Evolutionary conservation across 2,888 invertebrate genomes (phyloP).

Genomic region (Lasiommata megera): DNA sequence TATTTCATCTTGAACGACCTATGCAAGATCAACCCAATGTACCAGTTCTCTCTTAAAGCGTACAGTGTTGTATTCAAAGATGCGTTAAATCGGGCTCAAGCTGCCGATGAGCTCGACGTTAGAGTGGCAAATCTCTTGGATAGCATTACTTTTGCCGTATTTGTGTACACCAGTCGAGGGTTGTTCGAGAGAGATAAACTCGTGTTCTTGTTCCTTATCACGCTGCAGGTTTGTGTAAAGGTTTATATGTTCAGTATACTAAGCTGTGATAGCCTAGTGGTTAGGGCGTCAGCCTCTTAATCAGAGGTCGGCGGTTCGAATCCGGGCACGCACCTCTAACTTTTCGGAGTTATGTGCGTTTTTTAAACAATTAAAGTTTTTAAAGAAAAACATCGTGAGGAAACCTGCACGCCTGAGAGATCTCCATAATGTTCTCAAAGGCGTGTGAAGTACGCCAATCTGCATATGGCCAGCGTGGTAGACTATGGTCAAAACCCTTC

Average conservation of each 20-base stretch:
- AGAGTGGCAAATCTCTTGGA: constrained; percentile 91
- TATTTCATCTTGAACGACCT: constrained; percentile 97
- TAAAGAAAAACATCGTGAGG: no score
- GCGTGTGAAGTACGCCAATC: no score
- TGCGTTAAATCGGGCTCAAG: constrained; percentile 86
- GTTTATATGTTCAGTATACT: neutral
- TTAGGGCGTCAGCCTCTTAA: no score
- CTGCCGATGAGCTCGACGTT: constrained; percentile 85
- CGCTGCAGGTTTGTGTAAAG: constrained; percentile 84
- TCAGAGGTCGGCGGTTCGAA: no score
- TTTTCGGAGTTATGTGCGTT: no score
- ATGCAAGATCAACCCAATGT: constrained; percentile 95
- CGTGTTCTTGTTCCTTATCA: constrained; percentile 93
- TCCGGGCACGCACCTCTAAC: no score
- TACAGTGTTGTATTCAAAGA: constrained; percentile 95
- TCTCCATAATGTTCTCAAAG: no score
- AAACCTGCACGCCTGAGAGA: no score
- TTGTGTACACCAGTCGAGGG: constrained; percentile 93
- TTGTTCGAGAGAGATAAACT: constrained; percentile 96
- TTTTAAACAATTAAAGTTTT: no score
- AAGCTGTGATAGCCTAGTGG: no score
- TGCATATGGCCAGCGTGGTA: no score
- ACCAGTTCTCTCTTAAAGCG: constrained; percentile 97
- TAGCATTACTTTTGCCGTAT: constrained; percentile 92
- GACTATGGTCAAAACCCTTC: no score